Percentiles rank a stretch among this genome's conserved stretches.
phyloP scores from a whole-genome alignment of 2,113 vertebrate genomes.

The Lagopus leucura region DNA sequence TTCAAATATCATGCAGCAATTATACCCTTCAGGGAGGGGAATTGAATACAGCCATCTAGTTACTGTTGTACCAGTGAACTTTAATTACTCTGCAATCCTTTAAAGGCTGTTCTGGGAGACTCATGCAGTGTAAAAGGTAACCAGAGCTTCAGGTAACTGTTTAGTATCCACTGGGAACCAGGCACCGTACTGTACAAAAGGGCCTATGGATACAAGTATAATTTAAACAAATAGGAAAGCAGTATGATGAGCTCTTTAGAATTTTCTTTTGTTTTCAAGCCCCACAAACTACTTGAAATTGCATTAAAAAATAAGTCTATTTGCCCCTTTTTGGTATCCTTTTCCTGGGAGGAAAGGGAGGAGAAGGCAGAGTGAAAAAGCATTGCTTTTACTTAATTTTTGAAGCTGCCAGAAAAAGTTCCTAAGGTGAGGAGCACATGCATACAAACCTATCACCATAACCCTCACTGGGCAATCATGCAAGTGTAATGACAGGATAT shows the following conservation, averaged over 20 bases:
- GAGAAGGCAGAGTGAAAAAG: not conserved
- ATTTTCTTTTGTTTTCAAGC: not conserved
- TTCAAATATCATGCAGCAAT: conserved; percentile 21
- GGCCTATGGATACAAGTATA: not conserved
- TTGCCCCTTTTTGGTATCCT: not conserved
- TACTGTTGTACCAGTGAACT: not conserved
- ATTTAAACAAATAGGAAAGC: not conserved
- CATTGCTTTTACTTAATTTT: not conserved
- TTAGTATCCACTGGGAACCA: not conserved
- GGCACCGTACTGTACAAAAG: not conserved
- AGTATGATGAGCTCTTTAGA: not conserved
- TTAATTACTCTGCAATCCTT: conserved; percentile 35
- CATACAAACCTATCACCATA: not conserved
- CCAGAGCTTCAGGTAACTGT: not conserved
- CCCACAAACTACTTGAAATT: not conserved
- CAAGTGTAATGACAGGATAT: not conserved
- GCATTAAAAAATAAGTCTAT: not conserved
- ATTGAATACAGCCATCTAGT: conserved; percentile 17
- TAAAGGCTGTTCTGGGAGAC: conserved; percentile 29
- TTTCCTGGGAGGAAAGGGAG: not conserved
- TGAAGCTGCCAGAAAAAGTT: not conserved
- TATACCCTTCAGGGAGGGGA: not conserved
- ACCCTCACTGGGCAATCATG: not conserved
- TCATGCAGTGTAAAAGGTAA: not conserved
- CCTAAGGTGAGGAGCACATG: not conserved